Conservation (phyloP, 2,888 invertebrate genomes). For the Hymenopus coronatus region DNA sequence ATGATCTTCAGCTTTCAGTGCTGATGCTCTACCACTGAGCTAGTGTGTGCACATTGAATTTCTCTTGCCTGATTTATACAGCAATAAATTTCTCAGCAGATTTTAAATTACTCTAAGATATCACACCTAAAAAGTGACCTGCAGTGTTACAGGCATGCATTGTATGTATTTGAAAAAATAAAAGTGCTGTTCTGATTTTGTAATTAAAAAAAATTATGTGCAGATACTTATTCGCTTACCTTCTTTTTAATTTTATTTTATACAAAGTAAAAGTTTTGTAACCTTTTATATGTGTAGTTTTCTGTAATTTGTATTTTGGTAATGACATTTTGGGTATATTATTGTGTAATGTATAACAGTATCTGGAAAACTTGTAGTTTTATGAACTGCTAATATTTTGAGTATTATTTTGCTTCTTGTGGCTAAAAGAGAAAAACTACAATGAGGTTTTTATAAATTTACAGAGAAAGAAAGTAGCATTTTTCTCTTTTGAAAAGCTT, state of each 20-base stretch:
- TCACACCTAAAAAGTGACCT: too few relatives aligned
- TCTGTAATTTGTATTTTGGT: not conserved
- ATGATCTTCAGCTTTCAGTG: too few relatives aligned
- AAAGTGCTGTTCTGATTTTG: too few relatives aligned
- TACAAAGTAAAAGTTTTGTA: not conserved
- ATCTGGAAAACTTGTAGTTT: not conserved
- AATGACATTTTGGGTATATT: not conserved
- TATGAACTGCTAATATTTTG: not conserved
- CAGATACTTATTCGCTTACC: not conserved
- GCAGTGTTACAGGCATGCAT: too few relatives aligned
- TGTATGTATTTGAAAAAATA: too few relatives aligned
- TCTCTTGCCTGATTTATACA: too few relatives aligned
- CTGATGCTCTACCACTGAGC: too few relatives aligned
- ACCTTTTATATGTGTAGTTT: not conserved
- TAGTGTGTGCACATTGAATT: too few relatives aligned
- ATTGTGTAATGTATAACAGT: not conserved
- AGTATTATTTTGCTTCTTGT: not conserved
- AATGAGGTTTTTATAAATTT: not conserved
- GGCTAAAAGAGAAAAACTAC: not conserved
- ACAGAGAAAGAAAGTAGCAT: slow-evolving; percentile 32
- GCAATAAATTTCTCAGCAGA: too few relatives aligned
- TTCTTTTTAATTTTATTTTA: not conserved
- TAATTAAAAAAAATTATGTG: too few relatives aligned
- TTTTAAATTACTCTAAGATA: too few relatives aligned
- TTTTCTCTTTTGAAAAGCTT: not conserved